Conservation (phyloP, 2,113 vertebrate genomes). For the Rhagologus leucostigma region DNA sequence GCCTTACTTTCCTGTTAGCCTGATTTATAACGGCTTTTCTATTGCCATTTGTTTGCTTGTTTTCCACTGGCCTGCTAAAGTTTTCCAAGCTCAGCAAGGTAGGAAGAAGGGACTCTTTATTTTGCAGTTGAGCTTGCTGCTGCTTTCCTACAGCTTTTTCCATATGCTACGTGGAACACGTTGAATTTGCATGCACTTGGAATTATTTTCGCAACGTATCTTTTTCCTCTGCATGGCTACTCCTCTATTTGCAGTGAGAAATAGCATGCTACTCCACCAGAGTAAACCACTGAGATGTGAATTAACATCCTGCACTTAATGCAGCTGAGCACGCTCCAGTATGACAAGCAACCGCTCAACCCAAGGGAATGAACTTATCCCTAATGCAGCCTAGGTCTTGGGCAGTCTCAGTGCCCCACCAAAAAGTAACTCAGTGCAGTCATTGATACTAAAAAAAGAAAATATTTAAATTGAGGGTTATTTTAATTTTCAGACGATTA, state of each 20-base stretch:
- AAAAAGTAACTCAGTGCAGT: neutral
- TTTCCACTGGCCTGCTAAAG: neutral
- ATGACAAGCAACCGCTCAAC: rapidly evolving
- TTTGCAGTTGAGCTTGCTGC: neutral
- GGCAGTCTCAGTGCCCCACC: neutral
- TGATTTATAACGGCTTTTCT: neutral
- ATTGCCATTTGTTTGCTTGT: neutral
- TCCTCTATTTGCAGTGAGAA: neutral
- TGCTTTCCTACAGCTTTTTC: neutral
- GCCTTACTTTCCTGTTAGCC: neutral
- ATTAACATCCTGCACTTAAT: rapidly evolving
- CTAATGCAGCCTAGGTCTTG: rapidly evolving
- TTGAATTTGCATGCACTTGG: neutral
- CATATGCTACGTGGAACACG: rapidly evolving
- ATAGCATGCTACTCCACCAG: neutral
- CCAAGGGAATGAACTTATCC: neutral
- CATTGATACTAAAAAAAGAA: neutral
- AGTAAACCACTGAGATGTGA: neutral
- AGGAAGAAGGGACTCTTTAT: neutral
- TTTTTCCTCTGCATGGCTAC: neutral
- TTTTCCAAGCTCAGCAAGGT: neutral
- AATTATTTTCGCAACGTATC: neutral
- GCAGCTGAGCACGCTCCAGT: rapidly evolving
- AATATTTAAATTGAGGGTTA: neutral
- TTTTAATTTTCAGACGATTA: neutral